A percentile compares a stretch with the other conserved stretches of the same genome.
These are phyloP conservation scores for Amitus sp. DNA, from an alignment of 2,888 invertebrate species.

Conservation along the genomic window DNA sequence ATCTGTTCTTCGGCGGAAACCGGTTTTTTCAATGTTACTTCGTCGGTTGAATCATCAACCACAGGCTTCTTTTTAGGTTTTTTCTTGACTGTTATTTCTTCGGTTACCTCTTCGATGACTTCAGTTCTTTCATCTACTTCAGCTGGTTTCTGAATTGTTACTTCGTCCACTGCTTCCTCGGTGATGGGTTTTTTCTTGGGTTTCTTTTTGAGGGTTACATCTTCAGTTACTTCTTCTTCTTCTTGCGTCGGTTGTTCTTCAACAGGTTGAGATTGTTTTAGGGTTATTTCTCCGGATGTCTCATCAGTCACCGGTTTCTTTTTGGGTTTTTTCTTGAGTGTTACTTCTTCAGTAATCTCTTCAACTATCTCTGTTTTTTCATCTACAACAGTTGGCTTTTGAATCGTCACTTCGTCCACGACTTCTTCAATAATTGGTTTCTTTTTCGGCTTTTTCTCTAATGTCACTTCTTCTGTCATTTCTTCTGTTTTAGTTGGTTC, in stretches of 20 bases:
- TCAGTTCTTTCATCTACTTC: slow-evolving; percentile 41
- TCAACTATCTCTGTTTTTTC: slow-evolving; percentile 47
- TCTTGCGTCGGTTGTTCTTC: slow-evolving; percentile 45
- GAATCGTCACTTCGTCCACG: slow-evolving; percentile 47
- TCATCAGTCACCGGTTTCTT: slow-evolving; percentile 67
- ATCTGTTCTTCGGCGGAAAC: slow-evolving; percentile 44
- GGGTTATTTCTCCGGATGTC: slow-evolving; percentile 75
- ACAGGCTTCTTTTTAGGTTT: slow-evolving; percentile 57
- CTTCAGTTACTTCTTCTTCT: slow-evolving; percentile 81
- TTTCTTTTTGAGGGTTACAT: slow-evolving; percentile 74
- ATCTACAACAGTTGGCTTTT: slow-evolving; percentile 9
- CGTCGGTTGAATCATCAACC: slow-evolving; percentile 42
- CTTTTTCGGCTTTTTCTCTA: slow-evolving; percentile 53
- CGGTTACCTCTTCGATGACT: slow-evolving; percentile 47
- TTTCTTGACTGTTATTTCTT: slow-evolving; percentile 48
- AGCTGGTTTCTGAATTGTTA: slow-evolving; percentile 45
- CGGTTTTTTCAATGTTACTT: slow-evolving; percentile 52
- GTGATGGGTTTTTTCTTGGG: slow-evolving; percentile 46
- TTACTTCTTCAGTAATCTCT: slow-evolving; percentile 42
- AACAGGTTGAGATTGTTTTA: slow-evolving; percentile 69
- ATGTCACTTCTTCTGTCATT: slow-evolving; percentile 53
- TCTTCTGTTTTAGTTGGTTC: slow-evolving; percentile 54
- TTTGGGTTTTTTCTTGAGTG: slow-evolving; percentile 52
- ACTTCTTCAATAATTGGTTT: slow-evolving; percentile 46
- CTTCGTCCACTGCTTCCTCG: slow-evolving; percentile 47